Evolutionary conservation across 2,797 vertebrate genomes (phyloP).

Genomic region (Chaetophractus vellerosus): DNA sequence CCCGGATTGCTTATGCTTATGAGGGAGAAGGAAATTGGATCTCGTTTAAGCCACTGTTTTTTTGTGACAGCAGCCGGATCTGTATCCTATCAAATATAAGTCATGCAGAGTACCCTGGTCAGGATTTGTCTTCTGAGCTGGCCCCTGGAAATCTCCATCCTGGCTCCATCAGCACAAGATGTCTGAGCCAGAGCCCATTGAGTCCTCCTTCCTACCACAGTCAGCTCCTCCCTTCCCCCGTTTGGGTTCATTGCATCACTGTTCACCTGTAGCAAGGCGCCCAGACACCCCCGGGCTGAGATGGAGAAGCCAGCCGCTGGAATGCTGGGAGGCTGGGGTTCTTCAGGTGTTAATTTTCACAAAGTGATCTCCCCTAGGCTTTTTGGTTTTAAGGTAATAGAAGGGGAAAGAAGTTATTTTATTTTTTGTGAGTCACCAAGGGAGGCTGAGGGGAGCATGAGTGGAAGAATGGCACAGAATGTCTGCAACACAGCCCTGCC

Average conservation of each 20-base stretch:
- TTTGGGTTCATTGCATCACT: background rate
- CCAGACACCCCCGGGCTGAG: background rate
- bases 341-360: background rate
- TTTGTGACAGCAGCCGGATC: background rate
- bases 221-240: background rate
- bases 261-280: background rate
- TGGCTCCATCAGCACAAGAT: background rate
- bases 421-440: background rate
- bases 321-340: background rate
- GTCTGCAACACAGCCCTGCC: too few relatives aligned
- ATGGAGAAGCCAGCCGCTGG: background rate
- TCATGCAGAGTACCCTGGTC: background rate
- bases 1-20: background rate
- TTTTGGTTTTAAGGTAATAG: background rate
- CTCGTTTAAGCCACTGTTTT: background rate
- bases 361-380: background rate
- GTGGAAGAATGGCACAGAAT: background rate
- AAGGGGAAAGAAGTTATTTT: background rate
- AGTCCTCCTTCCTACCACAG: fast-evolving
- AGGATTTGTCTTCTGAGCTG: slow-evolving; percentile 17
- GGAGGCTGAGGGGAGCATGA: background rate
- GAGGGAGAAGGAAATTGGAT: background rate
- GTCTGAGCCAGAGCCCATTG: background rate
- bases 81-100: background rate
- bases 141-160: background rate